phyloP scores from a whole-genome alignment of 2,113 vertebrate species.

The Burhinus bistriatus region DNA sequence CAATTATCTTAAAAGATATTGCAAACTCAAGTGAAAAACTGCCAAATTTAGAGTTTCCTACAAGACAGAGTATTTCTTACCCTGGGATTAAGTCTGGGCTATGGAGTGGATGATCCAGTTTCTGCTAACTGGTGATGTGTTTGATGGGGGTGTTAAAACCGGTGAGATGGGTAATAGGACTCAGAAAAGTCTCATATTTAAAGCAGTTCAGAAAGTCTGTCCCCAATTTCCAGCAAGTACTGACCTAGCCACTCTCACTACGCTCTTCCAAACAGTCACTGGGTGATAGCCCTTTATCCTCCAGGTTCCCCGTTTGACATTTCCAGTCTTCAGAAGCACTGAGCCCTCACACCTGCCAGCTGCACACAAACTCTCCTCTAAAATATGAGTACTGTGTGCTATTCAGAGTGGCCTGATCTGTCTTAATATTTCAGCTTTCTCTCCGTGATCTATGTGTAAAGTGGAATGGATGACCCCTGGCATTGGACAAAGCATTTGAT shows the following conservation, averaged over 20 bases:
- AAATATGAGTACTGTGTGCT: neutral
- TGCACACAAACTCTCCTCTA: neutral
- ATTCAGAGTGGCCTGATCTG: neutral
- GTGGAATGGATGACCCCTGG: neutral
- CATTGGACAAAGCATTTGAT: neutral
- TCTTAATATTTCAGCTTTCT: neutral
- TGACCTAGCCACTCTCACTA: neutral
- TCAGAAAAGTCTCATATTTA: neutral
- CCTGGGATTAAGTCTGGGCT: neutral
- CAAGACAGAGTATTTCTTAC: neutral
- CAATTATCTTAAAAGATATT: neutral
- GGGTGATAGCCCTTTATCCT: neutral
- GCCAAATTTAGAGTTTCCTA: neutral
- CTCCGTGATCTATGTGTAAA: neutral
- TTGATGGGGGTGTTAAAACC: neutral
- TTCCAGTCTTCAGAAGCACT: neutral
- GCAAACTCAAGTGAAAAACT: neutral
- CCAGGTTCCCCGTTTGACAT: neutral
- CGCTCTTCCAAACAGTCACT: accelerated
- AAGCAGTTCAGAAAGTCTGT: neutral
- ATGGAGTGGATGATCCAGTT: neutral
- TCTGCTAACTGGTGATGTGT: neutral
- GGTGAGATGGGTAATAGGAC: neutral
- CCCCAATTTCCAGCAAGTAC: accelerated
- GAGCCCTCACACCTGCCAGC: neutral